These are phyloP conservation scores for Polypedilum pembai DNA, from an alignment of 1,140 invertebrate genomes.

Conservation along the genomic window DNA sequence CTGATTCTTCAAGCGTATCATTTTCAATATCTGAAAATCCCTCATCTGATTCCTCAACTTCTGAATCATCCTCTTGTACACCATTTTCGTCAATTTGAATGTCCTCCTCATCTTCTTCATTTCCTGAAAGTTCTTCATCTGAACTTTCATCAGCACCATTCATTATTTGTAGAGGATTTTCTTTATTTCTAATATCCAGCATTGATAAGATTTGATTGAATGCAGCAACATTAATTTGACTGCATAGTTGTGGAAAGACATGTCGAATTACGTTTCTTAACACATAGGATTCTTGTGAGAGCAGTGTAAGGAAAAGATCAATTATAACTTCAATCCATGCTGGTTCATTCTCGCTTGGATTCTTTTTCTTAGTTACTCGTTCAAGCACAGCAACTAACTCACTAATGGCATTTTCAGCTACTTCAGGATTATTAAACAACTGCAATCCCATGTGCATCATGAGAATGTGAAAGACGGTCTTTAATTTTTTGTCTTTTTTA, in stretches of 20 bases:
- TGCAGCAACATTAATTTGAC: slow-evolving; percentile 56
- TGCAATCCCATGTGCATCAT: slow-evolving; percentile 64
- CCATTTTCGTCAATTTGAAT: slow-evolving; percentile 41
- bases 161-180: slow-evolving; percentile 49
- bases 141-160: slow-evolving; percentile 44
- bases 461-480: slow-evolving; percentile 56
- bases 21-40: slow-evolving; percentile 45
- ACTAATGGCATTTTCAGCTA: slow-evolving; percentile 56
- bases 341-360: slow-evolving; percentile 49
- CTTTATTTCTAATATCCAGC: slow-evolving; percentile 56
- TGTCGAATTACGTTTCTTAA: slow-evolving; percentile 58
- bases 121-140: slow-evolving; percentile 34
- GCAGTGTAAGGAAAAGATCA: slow-evolving; percentile 64
- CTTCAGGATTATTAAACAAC: slow-evolving; percentile 58
- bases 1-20: too few species aligned
- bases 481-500: slow-evolving; percentile 42
- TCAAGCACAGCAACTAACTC: slow-evolving; percentile 63
- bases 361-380: slow-evolving; percentile 46
- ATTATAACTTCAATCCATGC: slow-evolving; percentile 72
- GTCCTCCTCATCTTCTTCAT: neutral
- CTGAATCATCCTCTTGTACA: slow-evolving; percentile 35
- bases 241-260: slow-evolving; percentile 65
- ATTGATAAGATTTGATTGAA: slow-evolving; percentile 67
- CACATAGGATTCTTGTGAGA: slow-evolving; percentile 61
- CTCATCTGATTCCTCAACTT: slow-evolving; percentile 36